phyloP scores from a whole-genome alignment of 1,140 invertebrate genomes.

The Aphis gossypii region DNA sequence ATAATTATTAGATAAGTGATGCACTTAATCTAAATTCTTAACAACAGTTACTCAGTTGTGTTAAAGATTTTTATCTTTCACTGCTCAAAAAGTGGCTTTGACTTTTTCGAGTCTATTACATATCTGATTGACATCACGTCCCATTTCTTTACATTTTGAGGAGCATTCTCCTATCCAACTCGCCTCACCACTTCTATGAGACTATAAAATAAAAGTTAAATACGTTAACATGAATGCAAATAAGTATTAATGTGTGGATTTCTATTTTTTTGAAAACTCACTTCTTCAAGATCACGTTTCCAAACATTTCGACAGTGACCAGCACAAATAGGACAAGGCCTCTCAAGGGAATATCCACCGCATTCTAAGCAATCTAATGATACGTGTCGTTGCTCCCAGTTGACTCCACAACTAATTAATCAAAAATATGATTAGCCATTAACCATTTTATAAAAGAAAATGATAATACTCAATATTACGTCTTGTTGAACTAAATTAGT shows the following conservation, averaged over 20 bases:
- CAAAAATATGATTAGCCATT: slow-evolving; percentile 15
- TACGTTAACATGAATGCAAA: not conserved
- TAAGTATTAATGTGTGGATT: not conserved
- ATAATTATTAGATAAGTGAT: not conserved
- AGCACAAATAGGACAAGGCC: slow-evolving; percentile 80
- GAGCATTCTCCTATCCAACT: slow-evolving; percentile 76
- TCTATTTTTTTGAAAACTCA: slow-evolving; percentile 64
- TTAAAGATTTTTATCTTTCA: not conserved
- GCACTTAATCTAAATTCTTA: not conserved
- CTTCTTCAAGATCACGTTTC: slow-evolving; percentile 80
- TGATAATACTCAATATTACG: not conserved
- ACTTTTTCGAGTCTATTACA: slow-evolving; percentile 67
- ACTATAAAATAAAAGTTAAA: slow-evolving; percentile 68
- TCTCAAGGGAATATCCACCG: slow-evolving; percentile 78
- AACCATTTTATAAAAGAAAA: not conserved
- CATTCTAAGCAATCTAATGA: slow-evolving; percentile 83
- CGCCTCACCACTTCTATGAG: slow-evolving; percentile 77
- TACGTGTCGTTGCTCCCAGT: slow-evolving; percentile 81
- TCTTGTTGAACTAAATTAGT: not conserved
- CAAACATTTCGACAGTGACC: slow-evolving; percentile 77
- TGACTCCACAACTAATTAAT: slow-evolving; percentile 76
- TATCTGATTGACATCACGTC: slow-evolving; percentile 62
- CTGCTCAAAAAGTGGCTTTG: slow-evolving; percentile 64
- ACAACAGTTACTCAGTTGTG: not conserved
- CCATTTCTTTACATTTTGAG: slow-evolving; percentile 64